Conservation (phyloP, 2,888 invertebrate genomes). For the Apamea sordens region DNA sequence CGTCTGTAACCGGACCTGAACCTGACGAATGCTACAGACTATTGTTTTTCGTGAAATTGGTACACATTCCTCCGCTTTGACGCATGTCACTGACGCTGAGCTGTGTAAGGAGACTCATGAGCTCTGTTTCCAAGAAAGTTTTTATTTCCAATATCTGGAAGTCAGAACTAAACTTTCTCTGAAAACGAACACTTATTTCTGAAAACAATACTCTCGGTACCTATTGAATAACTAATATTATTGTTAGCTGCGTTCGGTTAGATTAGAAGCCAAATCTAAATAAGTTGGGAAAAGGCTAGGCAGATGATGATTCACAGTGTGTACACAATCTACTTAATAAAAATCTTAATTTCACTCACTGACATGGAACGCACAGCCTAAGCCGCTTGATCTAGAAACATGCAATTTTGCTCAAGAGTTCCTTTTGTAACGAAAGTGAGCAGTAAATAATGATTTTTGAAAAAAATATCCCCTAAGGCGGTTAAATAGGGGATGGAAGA, state of each 20-base stretch:
- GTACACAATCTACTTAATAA: neutral
- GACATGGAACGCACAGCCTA: neutral
- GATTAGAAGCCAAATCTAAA: neutral
- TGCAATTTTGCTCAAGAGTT: neutral
- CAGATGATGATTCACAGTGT: neutral
- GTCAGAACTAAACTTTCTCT: neutral
- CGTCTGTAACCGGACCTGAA: slow-evolving; percentile 31
- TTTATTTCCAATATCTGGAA: neutral
- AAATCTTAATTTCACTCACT: neutral
- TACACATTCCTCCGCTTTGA: slow-evolving; percentile 39
- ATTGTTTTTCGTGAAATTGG: slow-evolving; percentile 55
- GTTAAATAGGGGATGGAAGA: no score
- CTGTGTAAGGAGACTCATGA: neutral
- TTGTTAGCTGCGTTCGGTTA: neutral
- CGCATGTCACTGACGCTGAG: neutral
- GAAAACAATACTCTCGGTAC: neutral
- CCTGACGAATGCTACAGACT: slow-evolving; percentile 15
- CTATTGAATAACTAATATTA: neutral
- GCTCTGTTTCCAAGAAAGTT: neutral
- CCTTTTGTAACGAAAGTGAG: neutral
- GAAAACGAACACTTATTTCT: neutral
- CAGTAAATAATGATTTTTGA: no score
- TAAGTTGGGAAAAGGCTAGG: neutral
- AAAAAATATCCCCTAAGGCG: neutral
- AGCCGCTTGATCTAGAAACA: no score